A percentile compares a stretch with the other conserved stretches of the same genome.
Evolutionary conservation across 2,888 invertebrate species (phyloP).

Genomic region (Salticus scenicus): DNA sequence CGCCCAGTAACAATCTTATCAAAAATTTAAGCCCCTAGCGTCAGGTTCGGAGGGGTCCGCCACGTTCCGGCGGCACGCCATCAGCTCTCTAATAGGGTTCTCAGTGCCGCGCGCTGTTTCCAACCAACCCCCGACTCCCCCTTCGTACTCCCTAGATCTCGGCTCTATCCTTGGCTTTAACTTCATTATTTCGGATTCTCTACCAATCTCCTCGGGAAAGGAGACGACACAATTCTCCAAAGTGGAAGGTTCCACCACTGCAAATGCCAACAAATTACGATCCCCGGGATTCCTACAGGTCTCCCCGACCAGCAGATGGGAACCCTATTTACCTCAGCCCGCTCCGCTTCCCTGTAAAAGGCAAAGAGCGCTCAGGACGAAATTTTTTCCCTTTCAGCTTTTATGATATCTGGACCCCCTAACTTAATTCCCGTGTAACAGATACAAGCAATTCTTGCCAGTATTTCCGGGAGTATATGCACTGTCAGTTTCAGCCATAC

Average conservation of each 20-base stretch:
- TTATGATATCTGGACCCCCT: constrained; percentile 56
- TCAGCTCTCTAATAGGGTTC: constrained; percentile 70
- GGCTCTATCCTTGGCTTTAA: constrained; percentile 65
- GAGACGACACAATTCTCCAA: constrained; percentile 68
- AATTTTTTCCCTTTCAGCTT: constrained; percentile 9
- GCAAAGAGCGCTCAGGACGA: not conserved
- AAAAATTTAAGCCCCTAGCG: constrained; percentile 68
- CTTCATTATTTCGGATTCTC: constrained; percentile 70
- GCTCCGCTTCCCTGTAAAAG: constrained; percentile 33
- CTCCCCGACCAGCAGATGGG: constrained; percentile 38
- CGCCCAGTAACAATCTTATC: constrained; percentile 70
- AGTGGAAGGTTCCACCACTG: constrained; percentile 62
- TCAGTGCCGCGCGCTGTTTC: constrained; percentile 40
- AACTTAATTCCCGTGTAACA: constrained; percentile 52
- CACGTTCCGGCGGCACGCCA: constrained; percentile 68
- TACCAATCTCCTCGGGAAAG: constrained; percentile 62
- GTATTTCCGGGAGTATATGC: not conserved
- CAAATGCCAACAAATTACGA: constrained; percentile 68
- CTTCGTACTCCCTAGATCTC: constrained; percentile 43
- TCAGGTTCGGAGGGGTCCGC: constrained; percentile 47
- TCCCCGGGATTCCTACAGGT: constrained; percentile 64
- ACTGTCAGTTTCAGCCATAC: not conserved
- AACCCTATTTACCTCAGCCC: constrained; percentile 57
- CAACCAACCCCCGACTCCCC: constrained; percentile 23
- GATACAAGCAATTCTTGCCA: not conserved